Base-by-base conservation (phyloP, 37 sponge, comb jelly and placozoan genomes). In the Chondrilla cf. caribensis region DNA sequence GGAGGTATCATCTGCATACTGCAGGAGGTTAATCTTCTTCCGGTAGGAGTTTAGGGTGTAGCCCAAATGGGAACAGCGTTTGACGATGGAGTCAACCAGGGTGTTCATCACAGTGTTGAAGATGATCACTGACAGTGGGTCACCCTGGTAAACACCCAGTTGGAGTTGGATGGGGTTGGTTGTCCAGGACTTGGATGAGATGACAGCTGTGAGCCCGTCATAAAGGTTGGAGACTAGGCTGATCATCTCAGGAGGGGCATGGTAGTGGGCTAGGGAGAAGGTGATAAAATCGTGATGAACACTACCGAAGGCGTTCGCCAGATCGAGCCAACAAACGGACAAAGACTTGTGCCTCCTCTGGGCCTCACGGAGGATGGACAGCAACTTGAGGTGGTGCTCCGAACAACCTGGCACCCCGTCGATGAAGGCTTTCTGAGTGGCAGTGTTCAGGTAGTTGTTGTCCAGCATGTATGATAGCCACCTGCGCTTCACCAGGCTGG, bases 281-380 rank as follows among this genome's bases (percentile, higher is more conserved):
- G 25, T 40, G 0, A 84, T 84, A 25, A 84, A 64, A 22, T 38
- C 36, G 40, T 84, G 84, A 37, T 73, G 84, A 39, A 84, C 84
- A 73, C 77, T 73, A 26, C 84, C 84, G 44, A 73, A 84, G 0
- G 84, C 84, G 39, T 84, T 84, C 18, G 77, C 77, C n/a, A 84
- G 35, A 28, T 84, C 84, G 60, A 84, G 62, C 84, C 84, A 84
- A 38, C 76, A 73, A 0, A 76, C 38, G 24, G 77, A 25, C 15
- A 60, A 5, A 2, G 76, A 58, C 51, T 62, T 58, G 44, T 77
- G 77, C 62, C 77, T 76, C 28, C 18, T 39, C 29, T 40, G 77
- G 0, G 84, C 78, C 33, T 77, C 84, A 7, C 38, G 21, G 11
- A 84, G 1, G 5, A 62, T 47, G 26, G 77, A 8, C 22, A 54